Percentiles rank a stretch among this genome's conserved stretches.
phyloP scores from a whole-genome alignment of 2,797 vertebrate genomes.

The Xiphorhynchus erythropygius region DNA sequence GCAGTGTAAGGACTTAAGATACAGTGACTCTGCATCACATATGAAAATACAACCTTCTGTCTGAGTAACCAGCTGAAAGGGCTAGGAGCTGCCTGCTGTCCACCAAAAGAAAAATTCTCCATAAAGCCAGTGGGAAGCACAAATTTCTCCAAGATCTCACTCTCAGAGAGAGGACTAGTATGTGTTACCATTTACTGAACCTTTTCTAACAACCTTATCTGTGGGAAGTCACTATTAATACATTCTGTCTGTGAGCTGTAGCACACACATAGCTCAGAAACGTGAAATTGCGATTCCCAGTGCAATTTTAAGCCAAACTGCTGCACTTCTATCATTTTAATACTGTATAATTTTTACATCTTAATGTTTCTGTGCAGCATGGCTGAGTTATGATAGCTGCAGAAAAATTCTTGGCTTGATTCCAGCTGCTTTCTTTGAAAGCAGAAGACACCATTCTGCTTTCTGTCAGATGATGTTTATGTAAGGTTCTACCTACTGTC shows the following conservation, averaged over 20 bases:
- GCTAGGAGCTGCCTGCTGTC: neutral
- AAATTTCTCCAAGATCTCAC: neutral
- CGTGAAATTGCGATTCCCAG: neutral
- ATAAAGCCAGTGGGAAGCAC: neutral
- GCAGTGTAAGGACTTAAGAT: neutral
- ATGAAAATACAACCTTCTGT: neutral
- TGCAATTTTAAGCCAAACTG: neutral
- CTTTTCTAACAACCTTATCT: neutral
- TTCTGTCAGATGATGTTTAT: neutral
- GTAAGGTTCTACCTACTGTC: neutral
- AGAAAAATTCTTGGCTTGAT: constrained; percentile 15
- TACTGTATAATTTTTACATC: neutral
- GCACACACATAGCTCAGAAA: neutral
- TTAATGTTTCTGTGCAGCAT: neutral
- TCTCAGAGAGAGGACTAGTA: neutral
- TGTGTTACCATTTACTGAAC: neutral
- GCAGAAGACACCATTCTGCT: neutral
- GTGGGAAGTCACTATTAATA: neutral
- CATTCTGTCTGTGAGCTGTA: neutral
- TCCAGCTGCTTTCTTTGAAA: constrained; percentile 25
- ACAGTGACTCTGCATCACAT: neutral
- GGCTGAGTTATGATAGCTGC: neutral
- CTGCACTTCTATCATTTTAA: neutral
- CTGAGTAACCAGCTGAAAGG: neutral
- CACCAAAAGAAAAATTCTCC: neutral